Percentiles rank a stretch among this genome's conserved stretches.
Conservation (phyloP, 2,888 invertebrate species). For the Drosophila algonquin region DNA sequence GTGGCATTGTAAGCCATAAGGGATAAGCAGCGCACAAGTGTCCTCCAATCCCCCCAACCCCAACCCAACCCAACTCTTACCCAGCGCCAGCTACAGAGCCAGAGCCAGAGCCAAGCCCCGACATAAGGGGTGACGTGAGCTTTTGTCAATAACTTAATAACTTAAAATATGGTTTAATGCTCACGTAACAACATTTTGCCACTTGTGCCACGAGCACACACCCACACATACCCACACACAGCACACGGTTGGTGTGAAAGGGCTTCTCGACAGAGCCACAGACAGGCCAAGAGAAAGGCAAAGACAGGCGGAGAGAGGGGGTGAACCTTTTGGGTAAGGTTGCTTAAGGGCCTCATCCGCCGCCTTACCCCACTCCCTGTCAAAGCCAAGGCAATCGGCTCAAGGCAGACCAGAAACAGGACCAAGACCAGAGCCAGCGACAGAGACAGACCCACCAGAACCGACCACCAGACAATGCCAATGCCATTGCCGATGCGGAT, state of each 20-base stretch:
- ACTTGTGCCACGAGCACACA: constrained; percentile 66
- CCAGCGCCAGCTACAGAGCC: background rate
- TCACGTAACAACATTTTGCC: constrained; percentile 78
- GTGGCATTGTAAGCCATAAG: constrained; percentile 77
- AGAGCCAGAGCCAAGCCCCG: constrained; percentile 21
- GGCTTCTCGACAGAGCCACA: constrained; percentile 21
- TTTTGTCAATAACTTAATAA: constrained; percentile 81
- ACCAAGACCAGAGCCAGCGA: constrained; percentile 15
- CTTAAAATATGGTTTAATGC: constrained; percentile 79
- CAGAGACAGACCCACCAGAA: constrained; percentile 17
- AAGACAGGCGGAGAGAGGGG: background rate
- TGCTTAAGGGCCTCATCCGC: constrained; percentile 40
- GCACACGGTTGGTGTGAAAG: constrained; percentile 49
- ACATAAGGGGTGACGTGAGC: constrained; percentile 68
- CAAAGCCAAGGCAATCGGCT: constrained; percentile 37
- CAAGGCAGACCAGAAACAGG: constrained; percentile 17
- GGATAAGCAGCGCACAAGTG: constrained; percentile 77
- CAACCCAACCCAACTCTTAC: constrained; percentile 27
- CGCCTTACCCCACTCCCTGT: constrained; percentile 12
- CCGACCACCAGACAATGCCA: constrained; percentile 29
- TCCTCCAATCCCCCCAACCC: constrained; percentile 48
- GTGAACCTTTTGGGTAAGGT: constrained; percentile 15
- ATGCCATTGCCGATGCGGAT: constrained; percentile 18
- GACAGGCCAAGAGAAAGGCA: background rate
- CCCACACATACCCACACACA: background rate